phyloP scores from a whole-genome alignment of 2,113 vertebrate genomes.

The Pelecanus crispus region DNA sequence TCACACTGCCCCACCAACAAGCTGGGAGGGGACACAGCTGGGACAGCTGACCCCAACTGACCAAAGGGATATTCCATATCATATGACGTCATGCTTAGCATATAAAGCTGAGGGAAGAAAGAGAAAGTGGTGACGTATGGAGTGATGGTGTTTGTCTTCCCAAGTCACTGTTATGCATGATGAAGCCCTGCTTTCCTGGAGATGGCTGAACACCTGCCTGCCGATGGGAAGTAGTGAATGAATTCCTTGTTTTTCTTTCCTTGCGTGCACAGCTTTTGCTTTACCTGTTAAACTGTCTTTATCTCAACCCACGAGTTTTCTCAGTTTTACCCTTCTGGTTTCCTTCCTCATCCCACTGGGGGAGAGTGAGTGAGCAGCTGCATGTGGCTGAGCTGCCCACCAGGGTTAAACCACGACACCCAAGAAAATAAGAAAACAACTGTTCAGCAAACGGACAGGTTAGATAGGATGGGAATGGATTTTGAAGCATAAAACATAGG shows the following conservation, averaged over 20 bases:
- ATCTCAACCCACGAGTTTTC: background rate
- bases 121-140: accelerated
- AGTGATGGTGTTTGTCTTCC: accelerated
- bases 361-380: background rate
- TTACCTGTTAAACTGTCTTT: background rate
- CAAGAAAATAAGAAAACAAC: background rate
- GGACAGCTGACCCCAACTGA: background rate
- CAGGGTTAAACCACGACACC: background rate
- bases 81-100: background rate
- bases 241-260: background rate
- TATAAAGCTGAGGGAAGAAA: background rate
- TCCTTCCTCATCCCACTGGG: background rate
- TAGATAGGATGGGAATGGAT: background rate
- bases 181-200: background rate
- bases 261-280: background rate
- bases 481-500: background rate
- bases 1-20: accelerated
- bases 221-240: background rate
- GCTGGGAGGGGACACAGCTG: background rate
- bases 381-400: background rate
- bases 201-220: background rate
- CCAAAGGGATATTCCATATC: too few species aligned
- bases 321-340: background rate
- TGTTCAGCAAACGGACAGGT: background rate
- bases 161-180: accelerated